Conservation (phyloP, 64 coral and sea anemone species). For the Porites australiensis region DNA sequence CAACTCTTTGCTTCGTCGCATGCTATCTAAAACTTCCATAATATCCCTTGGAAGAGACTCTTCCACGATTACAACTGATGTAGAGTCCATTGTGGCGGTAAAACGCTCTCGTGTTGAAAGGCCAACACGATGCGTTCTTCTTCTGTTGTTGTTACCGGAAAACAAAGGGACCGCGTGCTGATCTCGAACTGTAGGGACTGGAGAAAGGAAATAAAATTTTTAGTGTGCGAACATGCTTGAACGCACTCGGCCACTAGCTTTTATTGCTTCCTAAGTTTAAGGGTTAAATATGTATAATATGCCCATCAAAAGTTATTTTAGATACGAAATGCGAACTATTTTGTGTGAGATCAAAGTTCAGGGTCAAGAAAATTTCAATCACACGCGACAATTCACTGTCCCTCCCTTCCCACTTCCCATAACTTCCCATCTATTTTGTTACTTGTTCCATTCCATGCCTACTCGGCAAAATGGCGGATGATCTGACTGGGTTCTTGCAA, state of each 20-base stretch:
- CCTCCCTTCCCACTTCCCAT: neutral
- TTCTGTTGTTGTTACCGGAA: conserved; percentile 32
- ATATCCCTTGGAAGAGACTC: conserved; percentile 82
- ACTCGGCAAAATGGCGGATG: conserved; percentile 7
- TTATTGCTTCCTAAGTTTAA: neutral
- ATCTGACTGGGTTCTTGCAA: no score
- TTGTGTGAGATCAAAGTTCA: no score
- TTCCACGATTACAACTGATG: conserved; percentile 78
- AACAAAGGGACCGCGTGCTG: conserved; percentile 16
- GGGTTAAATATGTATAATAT: neutral
- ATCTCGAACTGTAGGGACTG: conserved; percentile 13
- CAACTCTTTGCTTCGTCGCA: conserved; percentile 82
- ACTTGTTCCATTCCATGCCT: neutral
- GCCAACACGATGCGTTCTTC: neutral
- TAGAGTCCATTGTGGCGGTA: conserved; percentile 66
- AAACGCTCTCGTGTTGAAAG: neutral
- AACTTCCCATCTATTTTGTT: no score
- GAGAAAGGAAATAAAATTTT: conserved; percentile 26
- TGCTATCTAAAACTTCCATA: conserved; percentile 82
- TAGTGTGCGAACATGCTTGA: neutral
- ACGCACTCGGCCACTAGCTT: neutral
- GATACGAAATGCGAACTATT: no score
- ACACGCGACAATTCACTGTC: neutral
- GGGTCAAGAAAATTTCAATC: no score
- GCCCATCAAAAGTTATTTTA: neutral